Evolutionary conservation across 2,797 vertebrate species (phyloP), one percentile per base, ranked within the genome.

Genomic region (Bradypodion pumilum): DNA sequence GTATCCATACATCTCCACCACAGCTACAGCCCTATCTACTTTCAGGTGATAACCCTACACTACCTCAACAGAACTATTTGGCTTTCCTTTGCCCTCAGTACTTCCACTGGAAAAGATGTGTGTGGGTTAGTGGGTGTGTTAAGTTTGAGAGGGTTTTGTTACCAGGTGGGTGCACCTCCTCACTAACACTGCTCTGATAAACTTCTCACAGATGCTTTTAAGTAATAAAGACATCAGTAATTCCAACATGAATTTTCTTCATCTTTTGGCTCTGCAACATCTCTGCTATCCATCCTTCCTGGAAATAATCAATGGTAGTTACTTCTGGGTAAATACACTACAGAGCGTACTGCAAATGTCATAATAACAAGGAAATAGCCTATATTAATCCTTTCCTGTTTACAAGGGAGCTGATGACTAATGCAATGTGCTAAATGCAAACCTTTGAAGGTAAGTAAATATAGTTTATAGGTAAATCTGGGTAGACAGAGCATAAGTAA

Each of bases 391-490:
- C 16, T 35, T 9, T 56, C 49, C 74, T 83, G 66, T 2, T n/a
- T 42, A 25, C 29, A 44, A 62, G 70, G 35, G n/a, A 70, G 21
- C 29, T 44, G 42, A 72, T 35, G n/a, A n/a, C n/a, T n/a, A 52
- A 59, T 72, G 52, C 37, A 60, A 29, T 44, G 37, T 60, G 37
- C 49, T 63, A 63, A 62, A 63, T 82, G n/a, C 13, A 63, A 21
- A n/a, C 65, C 42, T 82, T 74, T 63, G 63, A 63, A 63, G 42
- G 42, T 63, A 82, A 62, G 69, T 46, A 78, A 83, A 15, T 73
- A 72, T 78, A 72, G 3, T 56, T 70, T 78, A 35, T 63, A 72
- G 46, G 35, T 73, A 73, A 72, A 84, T n/a, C 3, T 44, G 56
- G 59, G 15, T 32, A 84, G 74, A 78, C 10, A 46, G 56, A 81